These are phyloP conservation scores for Ranitomeya variabilis DNA, from an alignment of 2,113 vertebrate genomes.

Conservation along the genomic window DNA sequence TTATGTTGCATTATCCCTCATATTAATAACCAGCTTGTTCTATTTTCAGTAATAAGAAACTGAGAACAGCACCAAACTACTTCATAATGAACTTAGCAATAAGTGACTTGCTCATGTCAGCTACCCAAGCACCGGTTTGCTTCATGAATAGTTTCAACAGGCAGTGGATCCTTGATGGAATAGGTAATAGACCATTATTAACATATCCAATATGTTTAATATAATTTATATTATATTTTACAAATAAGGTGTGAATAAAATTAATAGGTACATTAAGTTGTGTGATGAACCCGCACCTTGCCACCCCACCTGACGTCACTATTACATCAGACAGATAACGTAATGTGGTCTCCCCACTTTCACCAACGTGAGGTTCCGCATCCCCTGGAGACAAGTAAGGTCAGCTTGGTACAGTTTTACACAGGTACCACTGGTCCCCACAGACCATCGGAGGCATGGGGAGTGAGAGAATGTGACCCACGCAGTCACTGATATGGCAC, in stretches of 20 bases:
- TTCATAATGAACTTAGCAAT: conserved; percentile 73
- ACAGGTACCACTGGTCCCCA: too few relatives aligned
- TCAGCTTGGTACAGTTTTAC: too few relatives aligned
- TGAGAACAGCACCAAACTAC: conserved; percentile 73
- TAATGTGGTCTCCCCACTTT: too few relatives aligned
- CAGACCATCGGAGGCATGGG: too few relatives aligned
- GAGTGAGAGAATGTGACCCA: too few relatives aligned
- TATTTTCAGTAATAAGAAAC: conserved; percentile 70
- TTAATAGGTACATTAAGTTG: too few relatives aligned
- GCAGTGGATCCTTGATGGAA: conserved; percentile 71
- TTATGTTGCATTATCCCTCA: background rate
- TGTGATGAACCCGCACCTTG: too few relatives aligned
- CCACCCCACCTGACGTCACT: too few relatives aligned
- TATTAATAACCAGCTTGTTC: conserved; percentile 12
- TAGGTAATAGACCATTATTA: conserved; percentile 62
- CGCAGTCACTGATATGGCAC: too few relatives aligned
- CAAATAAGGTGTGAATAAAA: background rate
- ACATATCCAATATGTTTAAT: conserved; percentile 7
- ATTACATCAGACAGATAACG: too few relatives aligned
- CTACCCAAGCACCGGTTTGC: conserved; percentile 70
- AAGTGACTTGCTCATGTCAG: conserved; percentile 72
- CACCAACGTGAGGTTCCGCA: too few relatives aligned
- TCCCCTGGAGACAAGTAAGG: too few relatives aligned
- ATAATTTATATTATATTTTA: background rate
- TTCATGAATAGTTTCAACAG: conserved; percentile 71